A percentile compares a stretch with the other conserved stretches of the same genome.
These are phyloP conservation scores for Apis cerana DNA, from an alignment of 1,140 invertebrate species.

Conservation along the genomic window DNA sequence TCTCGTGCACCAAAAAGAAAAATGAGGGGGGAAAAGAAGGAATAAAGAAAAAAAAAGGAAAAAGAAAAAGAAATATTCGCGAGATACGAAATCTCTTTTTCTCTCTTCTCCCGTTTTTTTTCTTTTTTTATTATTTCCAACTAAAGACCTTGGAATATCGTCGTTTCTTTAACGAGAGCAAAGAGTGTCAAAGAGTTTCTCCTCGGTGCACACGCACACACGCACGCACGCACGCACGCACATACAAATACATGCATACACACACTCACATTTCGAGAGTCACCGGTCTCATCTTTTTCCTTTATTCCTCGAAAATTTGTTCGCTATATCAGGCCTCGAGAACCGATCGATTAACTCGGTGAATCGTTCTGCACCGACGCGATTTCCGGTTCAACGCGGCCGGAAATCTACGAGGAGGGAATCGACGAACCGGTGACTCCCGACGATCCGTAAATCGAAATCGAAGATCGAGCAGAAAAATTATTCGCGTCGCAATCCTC, in stretches of 20 bases:
- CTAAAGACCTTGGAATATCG: too few relatives aligned
- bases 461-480: slow-evolving; percentile 9
- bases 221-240: too few relatives aligned
- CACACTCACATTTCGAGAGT: not conserved
- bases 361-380: slow-evolving; percentile 8
- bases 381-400: slow-evolving; percentile 10
- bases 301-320: not conserved
- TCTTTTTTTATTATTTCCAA: not conserved
- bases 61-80: not conserved
- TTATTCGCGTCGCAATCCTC: not conserved
- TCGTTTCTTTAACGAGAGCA: not conserved
- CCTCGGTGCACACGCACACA: not conserved
- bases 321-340: not conserved
- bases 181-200: not conserved
- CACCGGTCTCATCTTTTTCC: not conserved
- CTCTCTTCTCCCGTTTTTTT: not conserved
- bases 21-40: not conserved
- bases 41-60: not conserved
- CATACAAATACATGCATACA: too few relatives aligned
- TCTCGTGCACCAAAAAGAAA: not conserved
- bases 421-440: not conserved
- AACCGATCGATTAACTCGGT: not conserved
- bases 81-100: not conserved
- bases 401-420: not conserved
- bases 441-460: not conserved